These are phyloP conservation scores for Chalcosyrphus nemorum DNA, from an alignment of 2,888 invertebrate species.

Conservation along the genomic window DNA sequence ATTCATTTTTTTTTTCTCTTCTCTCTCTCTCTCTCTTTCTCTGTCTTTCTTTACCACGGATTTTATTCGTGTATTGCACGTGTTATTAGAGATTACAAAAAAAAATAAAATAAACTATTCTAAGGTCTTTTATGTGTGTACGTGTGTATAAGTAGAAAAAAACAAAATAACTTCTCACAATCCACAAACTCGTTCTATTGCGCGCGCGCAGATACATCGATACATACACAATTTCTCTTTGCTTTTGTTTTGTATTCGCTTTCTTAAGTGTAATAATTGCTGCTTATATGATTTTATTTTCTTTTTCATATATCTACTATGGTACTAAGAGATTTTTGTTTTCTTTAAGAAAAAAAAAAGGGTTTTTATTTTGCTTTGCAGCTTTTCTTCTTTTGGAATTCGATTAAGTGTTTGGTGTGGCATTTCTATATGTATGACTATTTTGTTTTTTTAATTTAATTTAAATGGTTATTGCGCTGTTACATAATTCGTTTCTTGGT, in stretches of 20 bases:
- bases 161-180: slow-evolving; percentile 53
- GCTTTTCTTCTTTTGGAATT: slow-evolving; percentile 46
- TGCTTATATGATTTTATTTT: slow-evolving; percentile 28
- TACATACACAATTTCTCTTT: slow-evolving; percentile 21
- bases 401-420: slow-evolving; percentile 70
- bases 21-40: slow-evolving; percentile 15
- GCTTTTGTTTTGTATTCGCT: slow-evolving; percentile 16
- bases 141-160: slow-evolving; percentile 13
- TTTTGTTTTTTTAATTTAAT: slow-evolving; percentile 22
- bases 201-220: slow-evolving; percentile 8
- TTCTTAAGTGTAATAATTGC: slow-evolving; percentile 53
- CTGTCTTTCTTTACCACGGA: slow-evolving; percentile 1
- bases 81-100: slow-evolving; percentile 8
- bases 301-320: slow-evolving; percentile 77
- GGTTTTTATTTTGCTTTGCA: not conserved
- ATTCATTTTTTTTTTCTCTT: slow-evolving; percentile 9
- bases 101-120: slow-evolving; percentile 18
- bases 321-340: slow-evolving; percentile 78
- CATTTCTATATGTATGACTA: slow-evolving; percentile 65
- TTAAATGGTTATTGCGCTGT: slow-evolving; percentile 68
- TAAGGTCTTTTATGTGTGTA: slow-evolving; percentile 51
- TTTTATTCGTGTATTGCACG: slow-evolving; percentile 53
- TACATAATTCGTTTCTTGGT: slow-evolving; percentile 69
- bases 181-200: slow-evolving; percentile 38
- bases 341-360: slow-evolving; percentile 68